Evolutionary conservation across 2,888 invertebrate genomes (phyloP).

Genomic region (Achlya flavicornis): DNA sequence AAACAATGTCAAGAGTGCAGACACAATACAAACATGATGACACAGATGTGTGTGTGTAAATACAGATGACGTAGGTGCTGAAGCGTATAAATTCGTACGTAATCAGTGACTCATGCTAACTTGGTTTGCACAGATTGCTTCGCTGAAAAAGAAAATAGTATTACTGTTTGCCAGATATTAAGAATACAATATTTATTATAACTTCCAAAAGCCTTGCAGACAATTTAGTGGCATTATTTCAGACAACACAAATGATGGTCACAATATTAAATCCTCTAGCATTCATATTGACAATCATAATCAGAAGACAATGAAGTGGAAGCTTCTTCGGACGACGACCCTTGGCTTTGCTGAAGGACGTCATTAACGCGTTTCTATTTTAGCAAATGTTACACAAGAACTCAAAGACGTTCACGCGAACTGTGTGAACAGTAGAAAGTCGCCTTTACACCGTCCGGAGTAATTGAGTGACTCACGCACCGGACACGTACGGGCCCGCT

Average conservation of each 20-base stretch:
- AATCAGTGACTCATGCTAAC: constrained; percentile 3
- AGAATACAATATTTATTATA: not conserved
- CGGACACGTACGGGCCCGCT: constrained; percentile 44
- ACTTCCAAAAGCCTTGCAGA: not conserved
- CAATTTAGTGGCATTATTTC: too few relatives aligned
- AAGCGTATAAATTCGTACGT: not conserved
- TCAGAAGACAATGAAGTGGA: not conserved
- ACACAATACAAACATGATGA: constrained; percentile 3
- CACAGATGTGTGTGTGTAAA: not conserved
- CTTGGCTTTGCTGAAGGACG: constrained; percentile 41
- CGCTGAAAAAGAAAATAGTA: too few relatives aligned
- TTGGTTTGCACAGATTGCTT: not conserved
- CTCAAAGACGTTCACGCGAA: constrained; percentile 58
- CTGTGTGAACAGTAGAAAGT: constrained; percentile 70
- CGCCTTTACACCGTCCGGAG: constrained; percentile 39
- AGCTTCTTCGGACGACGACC: not conserved
- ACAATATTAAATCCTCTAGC: too few relatives aligned
- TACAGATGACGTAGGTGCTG: not conserved
- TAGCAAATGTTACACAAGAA: constrained; percentile 72
- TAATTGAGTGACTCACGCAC: constrained; percentile 68
- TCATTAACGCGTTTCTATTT: constrained; percentile 71
- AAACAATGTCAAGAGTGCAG: constrained; percentile 7
- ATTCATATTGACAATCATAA: not conserved
- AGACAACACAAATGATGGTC: too few relatives aligned
- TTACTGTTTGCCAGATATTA: too few relatives aligned